A percentile compares a stretch with the other conserved stretches of the same genome.
Evolutionary conservation across 2,113 vertebrate genomes (phyloP).

Genomic region (Malurus elegans): DNA sequence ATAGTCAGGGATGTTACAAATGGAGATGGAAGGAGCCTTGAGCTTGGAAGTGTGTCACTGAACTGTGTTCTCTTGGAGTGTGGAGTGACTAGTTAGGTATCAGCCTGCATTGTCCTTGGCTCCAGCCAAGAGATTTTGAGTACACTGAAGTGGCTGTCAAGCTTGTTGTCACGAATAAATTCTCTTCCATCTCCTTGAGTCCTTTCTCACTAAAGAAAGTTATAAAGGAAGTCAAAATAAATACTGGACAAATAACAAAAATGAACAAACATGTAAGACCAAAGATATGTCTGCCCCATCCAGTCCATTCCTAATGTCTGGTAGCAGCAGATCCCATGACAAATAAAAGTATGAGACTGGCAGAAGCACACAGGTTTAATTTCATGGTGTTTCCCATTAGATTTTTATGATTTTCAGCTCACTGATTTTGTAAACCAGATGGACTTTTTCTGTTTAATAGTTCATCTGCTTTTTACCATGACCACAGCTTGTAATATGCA

Average conservation of each 20-base stretch:
- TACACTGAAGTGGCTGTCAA: background rate
- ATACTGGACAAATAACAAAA: background rate
- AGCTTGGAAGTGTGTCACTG: background rate
- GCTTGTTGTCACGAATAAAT: background rate
- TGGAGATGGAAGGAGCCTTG: background rate
- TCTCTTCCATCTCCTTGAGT: conserved; percentile 12
- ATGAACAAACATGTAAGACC: background rate
- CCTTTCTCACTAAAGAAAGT: conserved; percentile 32
- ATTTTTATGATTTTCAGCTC: background rate
- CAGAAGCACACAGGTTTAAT: background rate
- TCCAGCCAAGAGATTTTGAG: background rate
- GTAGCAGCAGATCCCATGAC: background rate
- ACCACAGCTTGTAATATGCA: conserved; percentile 26
- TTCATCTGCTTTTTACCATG: background rate
- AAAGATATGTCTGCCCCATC: background rate
- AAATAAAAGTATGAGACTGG: background rate
- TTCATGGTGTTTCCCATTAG: background rate
- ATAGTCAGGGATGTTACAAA: background rate
- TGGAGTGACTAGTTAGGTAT: background rate
- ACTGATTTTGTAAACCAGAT: background rate
- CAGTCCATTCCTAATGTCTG: background rate
- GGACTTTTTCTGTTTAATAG: background rate
- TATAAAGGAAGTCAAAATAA: background rate
- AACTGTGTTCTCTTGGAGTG: background rate
- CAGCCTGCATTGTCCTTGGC: background rate